These are phyloP conservation scores for Limnephilus rhombicus DNA, from an alignment of 2,888 invertebrate species.

Conservation along the genomic window DNA sequence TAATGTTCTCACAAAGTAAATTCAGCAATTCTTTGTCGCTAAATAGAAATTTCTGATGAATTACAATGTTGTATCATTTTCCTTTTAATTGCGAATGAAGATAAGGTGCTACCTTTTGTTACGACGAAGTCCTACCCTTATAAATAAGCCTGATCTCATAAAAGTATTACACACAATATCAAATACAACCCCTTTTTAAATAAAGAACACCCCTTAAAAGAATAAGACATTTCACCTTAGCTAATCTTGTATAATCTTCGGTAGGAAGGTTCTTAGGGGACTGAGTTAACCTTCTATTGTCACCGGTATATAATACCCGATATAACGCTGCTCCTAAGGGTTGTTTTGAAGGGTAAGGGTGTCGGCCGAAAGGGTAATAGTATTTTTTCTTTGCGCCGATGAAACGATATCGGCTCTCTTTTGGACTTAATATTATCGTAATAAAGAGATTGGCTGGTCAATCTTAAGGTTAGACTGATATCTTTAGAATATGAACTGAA, in stretches of 20 bases:
- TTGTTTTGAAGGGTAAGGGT: slow-evolving; percentile 47
- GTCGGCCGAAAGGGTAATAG: slow-evolving; percentile 63
- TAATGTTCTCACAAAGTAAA: too few species aligned
- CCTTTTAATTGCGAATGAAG: background rate
- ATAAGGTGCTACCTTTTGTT: background rate
- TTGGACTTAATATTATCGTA: background rate
- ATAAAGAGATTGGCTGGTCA: slow-evolving; percentile 27
- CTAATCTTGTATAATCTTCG: slow-evolving; percentile 44
- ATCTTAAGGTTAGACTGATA: slow-evolving; percentile 3
- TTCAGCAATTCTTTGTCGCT: too few species aligned
- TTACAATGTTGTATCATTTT: background rate
- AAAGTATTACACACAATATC: background rate
- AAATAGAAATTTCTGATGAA: too few species aligned
- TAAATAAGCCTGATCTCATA: background rate
- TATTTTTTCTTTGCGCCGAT: slow-evolving; percentile 52
- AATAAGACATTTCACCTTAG: slow-evolving; percentile 21
- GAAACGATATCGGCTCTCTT: background rate
- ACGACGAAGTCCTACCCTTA: background rate
- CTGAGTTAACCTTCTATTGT: slow-evolving; percentile 66
- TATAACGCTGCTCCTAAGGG: slow-evolving; percentile 58
- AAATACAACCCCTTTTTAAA: background rate
- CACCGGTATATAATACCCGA: slow-evolving; percentile 42
- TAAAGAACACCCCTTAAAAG: background rate
- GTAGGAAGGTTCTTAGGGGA: slow-evolving; percentile 33
- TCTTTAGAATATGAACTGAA: background rate